Evolutionary conservation across 2,113 vertebrate species (phyloP).

Genomic region (Myotis lucifugus): DNA sequence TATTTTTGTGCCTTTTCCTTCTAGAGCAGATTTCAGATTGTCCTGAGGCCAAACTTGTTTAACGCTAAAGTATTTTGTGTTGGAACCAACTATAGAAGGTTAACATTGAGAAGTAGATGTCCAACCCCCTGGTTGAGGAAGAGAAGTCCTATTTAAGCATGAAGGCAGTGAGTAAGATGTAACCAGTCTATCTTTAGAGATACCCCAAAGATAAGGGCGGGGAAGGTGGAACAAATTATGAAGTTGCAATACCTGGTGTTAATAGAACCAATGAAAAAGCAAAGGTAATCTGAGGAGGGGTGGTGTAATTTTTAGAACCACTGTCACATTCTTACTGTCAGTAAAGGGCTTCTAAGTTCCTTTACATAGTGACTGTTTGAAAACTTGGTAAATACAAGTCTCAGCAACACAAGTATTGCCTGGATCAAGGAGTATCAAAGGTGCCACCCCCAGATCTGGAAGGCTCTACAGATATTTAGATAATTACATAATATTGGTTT

Average conservation of each 20-base stretch:
- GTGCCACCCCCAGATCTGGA: neutral
- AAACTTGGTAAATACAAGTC: neutral
- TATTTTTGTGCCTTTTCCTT: conserved; percentile 36
- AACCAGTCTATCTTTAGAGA: neutral
- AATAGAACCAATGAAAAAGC: neutral
- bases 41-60: conserved; percentile 25
- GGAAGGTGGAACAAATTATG: neutral
- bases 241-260: neutral
- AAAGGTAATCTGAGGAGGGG: neutral
- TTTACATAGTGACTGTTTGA: neutral
- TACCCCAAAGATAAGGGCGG: neutral
- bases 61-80: conserved; percentile 2
- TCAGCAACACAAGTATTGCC: neutral
- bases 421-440: neutral
- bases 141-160: neutral
- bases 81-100: conserved; percentile 8
- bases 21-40: conserved; percentile 34
- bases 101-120: neutral
- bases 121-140: neutral
- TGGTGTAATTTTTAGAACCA: neutral
- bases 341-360: neutral
- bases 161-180: neutral
- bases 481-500: neutral
- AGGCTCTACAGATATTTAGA: neutral
- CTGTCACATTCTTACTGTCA: neutral